Base-by-base conservation (phyloP, 2,113 vertebrate species). In the Ia io region DNA sequence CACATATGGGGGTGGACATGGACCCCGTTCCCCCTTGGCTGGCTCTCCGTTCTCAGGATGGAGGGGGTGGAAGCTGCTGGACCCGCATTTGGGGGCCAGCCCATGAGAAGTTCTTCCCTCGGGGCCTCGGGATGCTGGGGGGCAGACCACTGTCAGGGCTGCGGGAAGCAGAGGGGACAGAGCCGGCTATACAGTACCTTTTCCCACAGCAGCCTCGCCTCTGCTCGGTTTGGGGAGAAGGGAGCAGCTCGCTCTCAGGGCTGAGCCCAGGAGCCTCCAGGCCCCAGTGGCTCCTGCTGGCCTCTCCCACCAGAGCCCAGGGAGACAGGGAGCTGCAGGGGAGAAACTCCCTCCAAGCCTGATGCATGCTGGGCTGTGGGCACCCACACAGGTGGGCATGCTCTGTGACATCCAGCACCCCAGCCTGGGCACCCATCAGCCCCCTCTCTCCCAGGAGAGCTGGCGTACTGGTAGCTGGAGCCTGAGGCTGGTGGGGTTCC, bases 121-220 rank as follows among this genome's bases (percentile, higher is more conserved):
- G 13, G 80, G 53, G 25, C 71, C 65, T 37, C 1, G 0, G 63
- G 79, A 44, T 70, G 44, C 70, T 32, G 42, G 88, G 80, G 6
- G 14, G 65, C 35, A 14, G n/a, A 17, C 30, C 25, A 0, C 0
- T 47, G 56, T 44, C 53, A 63, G 89, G 93, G 61, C 49, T 44
- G 30, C 5, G 0, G 87, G 44, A 35, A 35, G 56, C 49, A 28
- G 77, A 22, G 37, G 84, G 67, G 90, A 42, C 44, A 32, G 74
- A 92, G 84, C 87, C 71, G 18, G 93, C 74, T 63, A 17, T 96
- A 96, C 91, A 96, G 97, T 96, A 97, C 97, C 93, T 63, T 95
- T 96, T 93, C 97, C 95, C 96, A 92, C 80, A 63, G 90, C 53
- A 63, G 93, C 85, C 47, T 67, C 22, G 37, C 74, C 76, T 47